Evolutionary conservation across 1,140 invertebrate species (phyloP).

Genomic region (Drosophila watanabei): DNA sequence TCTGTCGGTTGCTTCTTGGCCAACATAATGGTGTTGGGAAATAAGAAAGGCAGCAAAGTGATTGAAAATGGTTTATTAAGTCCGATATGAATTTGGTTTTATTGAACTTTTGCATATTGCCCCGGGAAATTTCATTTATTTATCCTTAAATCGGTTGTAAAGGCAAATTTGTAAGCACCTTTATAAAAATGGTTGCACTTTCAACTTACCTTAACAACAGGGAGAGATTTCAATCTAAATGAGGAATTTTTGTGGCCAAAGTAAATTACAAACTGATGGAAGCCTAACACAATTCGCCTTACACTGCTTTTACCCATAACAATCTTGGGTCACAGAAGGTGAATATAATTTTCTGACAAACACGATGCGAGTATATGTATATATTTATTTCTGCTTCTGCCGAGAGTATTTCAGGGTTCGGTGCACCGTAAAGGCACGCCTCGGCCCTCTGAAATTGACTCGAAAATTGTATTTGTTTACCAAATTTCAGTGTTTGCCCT

Average conservation of each 20-base stretch:
- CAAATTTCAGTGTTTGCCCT: conserved; percentile 11
- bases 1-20: background rate
- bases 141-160: background rate
- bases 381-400: background rate
- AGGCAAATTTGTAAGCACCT: background rate
- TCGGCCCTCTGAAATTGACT: conserved; percentile 9
- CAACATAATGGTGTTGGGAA: too few relatives aligned
- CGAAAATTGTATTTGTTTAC: conserved; percentile 33
- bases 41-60: background rate
- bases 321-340: background rate
- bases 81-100: background rate
- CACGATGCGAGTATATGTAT: background rate
- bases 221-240: conserved; percentile 15
- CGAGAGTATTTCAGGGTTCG: background rate
- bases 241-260: background rate
- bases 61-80: background rate
- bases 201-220: background rate
- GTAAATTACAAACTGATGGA: conserved; percentile 4
- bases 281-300: background rate
- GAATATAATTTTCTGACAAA: background rate
- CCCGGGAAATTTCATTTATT: background rate
- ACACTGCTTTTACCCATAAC: background rate
- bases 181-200: background rate
- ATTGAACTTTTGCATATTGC: background rate
- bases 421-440: background rate